Evolutionary conservation across 2,797 vertebrate species (phyloP).

Genomic region (Fratercula arctica): DNA sequence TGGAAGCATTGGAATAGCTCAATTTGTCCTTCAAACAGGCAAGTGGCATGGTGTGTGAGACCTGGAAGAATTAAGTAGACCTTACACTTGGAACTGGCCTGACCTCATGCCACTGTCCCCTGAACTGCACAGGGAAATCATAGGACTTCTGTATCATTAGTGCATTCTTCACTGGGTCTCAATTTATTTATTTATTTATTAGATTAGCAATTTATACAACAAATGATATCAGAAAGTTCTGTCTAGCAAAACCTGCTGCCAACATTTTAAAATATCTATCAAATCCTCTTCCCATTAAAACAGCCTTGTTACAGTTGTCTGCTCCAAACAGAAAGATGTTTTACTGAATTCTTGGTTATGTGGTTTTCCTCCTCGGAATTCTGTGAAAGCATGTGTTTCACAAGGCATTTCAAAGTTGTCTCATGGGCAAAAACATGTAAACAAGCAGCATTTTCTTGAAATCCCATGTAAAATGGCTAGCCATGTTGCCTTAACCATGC

Average conservation of each 20-base stretch:
- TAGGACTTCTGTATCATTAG: background rate
- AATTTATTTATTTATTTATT: background rate
- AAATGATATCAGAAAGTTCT: background rate
- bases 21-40: background rate
- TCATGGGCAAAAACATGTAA: background rate
- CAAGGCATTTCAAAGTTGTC: background rate
- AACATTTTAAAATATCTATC: background rate
- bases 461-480: background rate
- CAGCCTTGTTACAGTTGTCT: background rate
- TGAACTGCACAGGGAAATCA: background rate
- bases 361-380: background rate
- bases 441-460: background rate
- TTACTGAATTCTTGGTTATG: background rate
- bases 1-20: background rate
- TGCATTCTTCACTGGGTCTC: background rate
- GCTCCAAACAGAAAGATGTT: background rate
- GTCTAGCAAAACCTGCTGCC: background rate
- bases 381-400: background rate
- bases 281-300: background rate
- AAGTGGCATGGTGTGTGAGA: background rate
- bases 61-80: background rate
- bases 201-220: background rate
- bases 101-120: background rate
- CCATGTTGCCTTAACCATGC: background rate
- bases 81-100: background rate